These are phyloP conservation scores for Montipora foliosa DNA, from an alignment of 64 coral and sea anemone species.

Conservation along the genomic window DNA sequence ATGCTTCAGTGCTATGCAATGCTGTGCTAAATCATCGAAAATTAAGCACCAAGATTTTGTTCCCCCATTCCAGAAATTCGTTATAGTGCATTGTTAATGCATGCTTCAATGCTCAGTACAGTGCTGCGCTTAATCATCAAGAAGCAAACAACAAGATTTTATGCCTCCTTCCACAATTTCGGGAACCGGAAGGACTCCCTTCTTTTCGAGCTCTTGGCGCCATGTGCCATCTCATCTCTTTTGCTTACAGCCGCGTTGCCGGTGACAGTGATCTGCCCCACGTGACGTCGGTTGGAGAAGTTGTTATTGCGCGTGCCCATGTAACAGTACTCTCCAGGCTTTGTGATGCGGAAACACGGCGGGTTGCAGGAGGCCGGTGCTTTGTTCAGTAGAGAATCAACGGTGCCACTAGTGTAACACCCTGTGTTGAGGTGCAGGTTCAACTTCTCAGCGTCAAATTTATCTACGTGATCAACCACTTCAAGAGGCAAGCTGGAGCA, in stretches of 20 bases:
- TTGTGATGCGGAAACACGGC: constrained; percentile 49
- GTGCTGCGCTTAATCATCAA: background rate
- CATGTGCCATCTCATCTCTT: too few species aligned
- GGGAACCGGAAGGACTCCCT: background rate
- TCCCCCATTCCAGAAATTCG: constrained; percentile 35
- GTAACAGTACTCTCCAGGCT: constrained; percentile 50
- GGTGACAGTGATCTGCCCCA: constrained; percentile 45
- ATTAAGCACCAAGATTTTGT: constrained; percentile 26
- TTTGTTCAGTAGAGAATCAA: constrained; percentile 9
- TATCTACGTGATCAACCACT: constrained; percentile 38
- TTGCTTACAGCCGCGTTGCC: background rate
- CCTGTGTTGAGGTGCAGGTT: constrained; percentile 41
- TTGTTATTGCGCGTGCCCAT: constrained; percentile 54
- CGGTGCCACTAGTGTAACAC: constrained; percentile 1
- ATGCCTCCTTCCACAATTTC: background rate
- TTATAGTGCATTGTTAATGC: background rate
- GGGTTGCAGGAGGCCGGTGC: constrained; percentile 30
- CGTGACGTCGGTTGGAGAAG: constrained; percentile 59
- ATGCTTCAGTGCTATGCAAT: constrained; percentile 26
- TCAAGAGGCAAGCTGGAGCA: constrained; percentile 48
- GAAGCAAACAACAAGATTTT: constrained; percentile 14
- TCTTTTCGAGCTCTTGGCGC: background rate
- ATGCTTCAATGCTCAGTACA: background rate
- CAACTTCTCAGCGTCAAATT: constrained; percentile 11
- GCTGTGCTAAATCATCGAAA: constrained; percentile 60